Percentiles rank a stretch among this genome's conserved stretches.
phyloP scores from a whole-genome alignment of 2,797 vertebrate species.

The Eospalax fontanierii region DNA sequence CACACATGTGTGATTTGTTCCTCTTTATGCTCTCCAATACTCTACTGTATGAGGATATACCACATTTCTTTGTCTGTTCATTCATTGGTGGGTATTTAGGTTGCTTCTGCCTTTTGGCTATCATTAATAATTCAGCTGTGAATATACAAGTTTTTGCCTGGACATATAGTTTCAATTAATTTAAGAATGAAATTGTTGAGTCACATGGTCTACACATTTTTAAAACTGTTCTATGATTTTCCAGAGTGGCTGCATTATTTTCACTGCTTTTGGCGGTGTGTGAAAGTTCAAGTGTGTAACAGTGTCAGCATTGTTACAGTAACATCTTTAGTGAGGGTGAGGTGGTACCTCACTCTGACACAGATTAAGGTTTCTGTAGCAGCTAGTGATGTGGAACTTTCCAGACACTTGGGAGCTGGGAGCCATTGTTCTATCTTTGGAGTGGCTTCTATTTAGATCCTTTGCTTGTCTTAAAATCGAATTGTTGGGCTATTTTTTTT shows the following conservation, averaged over 20 bases:
- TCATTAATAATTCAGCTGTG: background rate
- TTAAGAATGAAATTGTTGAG: background rate
- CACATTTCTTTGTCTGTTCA: background rate
- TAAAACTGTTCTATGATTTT: no score
- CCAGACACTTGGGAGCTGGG: background rate
- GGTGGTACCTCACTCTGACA: background rate
- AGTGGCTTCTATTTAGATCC: background rate
- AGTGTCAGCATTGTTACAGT: background rate
- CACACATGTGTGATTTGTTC: background rate
- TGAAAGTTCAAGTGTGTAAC: background rate
- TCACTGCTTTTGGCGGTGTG: background rate
- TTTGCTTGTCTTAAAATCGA: background rate
- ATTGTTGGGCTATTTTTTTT: background rate
- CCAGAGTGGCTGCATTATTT: background rate
- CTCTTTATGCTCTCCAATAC: background rate
- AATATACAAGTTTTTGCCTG: background rate
- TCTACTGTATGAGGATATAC: no score
- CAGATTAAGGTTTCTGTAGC: background rate
- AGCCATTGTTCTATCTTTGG: background rate
- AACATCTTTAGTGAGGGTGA: background rate
- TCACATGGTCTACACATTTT: background rate
- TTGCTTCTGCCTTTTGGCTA: background rate
- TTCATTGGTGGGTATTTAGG: background rate
- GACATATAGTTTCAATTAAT: background rate
- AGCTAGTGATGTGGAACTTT: background rate